Evolutionary conservation across 2,113 vertebrate genomes (phyloP).

Genomic region (Montifringilla adamsi): DNA sequence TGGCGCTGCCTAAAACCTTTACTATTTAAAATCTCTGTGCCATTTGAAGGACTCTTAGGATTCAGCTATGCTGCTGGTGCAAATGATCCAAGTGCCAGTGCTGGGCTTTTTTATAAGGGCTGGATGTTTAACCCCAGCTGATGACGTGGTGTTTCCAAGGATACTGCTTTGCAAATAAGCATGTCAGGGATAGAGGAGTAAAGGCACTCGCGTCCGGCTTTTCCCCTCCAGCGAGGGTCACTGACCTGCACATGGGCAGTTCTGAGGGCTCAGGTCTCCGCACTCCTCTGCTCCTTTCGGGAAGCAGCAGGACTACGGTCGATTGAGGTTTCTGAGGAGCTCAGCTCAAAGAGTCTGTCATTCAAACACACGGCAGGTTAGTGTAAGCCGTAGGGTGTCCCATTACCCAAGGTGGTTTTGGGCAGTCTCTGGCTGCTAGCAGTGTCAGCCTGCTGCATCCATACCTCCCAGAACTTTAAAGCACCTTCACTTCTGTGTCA

Average conservation of each 20-base stretch:
- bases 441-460: neutral
- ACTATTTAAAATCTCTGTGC: neutral
- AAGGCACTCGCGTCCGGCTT: rapidly evolving
- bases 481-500: neutral
- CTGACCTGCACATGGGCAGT: neutral
- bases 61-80: neutral
- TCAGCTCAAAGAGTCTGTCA: neutral
- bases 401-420: neutral
- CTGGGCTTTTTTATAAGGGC: neutral
- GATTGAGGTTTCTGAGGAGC: neutral
- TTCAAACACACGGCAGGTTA: neutral
- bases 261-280: neutral
- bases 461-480: neutral
- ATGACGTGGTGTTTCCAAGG: neutral
- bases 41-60: neutral
- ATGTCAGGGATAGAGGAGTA: too few species aligned
- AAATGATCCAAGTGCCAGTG: neutral
- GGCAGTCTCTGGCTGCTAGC: neutral
- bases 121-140: neutral
- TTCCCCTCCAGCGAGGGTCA: neutral
- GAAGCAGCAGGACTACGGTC: rapidly evolving
- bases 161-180: neutral
- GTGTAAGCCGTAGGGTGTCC: neutral
- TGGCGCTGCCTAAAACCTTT: neutral
- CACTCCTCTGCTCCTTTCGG: neutral